Conservation (phyloP, 2,113 vertebrate species). For the Murina feae region DNA sequence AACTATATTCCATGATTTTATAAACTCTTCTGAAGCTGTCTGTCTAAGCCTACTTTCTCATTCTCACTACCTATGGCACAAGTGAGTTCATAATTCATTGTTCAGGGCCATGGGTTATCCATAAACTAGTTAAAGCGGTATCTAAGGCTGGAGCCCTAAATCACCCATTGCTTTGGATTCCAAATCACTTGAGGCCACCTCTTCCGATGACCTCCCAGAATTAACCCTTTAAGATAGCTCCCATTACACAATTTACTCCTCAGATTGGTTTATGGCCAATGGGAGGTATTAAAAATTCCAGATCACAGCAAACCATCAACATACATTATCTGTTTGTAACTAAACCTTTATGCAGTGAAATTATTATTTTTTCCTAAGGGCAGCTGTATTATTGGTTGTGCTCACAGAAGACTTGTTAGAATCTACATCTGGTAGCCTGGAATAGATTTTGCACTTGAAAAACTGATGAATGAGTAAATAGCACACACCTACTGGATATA, state of each 20-base stretch:
- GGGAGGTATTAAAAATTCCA: background rate
- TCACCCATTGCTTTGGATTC: background rate
- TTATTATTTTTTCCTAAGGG: background rate
- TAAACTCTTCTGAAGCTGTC: background rate
- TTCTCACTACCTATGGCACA: background rate
- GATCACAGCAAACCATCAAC: background rate
- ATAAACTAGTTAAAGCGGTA: background rate
- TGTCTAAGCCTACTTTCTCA: background rate
- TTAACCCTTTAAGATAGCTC: background rate
- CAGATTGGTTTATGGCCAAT: background rate
- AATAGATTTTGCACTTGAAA: slow-evolving; percentile 19
- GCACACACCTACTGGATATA: background rate
- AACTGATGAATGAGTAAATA: background rate
- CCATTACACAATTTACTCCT: background rate
- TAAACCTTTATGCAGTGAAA: background rate
- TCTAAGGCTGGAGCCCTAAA: background rate
- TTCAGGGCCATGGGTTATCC: background rate
- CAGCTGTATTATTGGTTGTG: background rate
- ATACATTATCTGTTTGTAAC: background rate
- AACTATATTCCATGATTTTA: background rate
- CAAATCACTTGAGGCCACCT: background rate
- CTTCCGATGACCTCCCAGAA: background rate
- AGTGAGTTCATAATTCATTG: background rate
- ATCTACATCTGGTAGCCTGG: background rate
- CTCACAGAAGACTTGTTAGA: background rate